Evolutionary conservation across 2,888 invertebrate genomes (phyloP), one percentile per base, ranked within the genome.

Genomic region (Priocnemis perturbator): DNA sequence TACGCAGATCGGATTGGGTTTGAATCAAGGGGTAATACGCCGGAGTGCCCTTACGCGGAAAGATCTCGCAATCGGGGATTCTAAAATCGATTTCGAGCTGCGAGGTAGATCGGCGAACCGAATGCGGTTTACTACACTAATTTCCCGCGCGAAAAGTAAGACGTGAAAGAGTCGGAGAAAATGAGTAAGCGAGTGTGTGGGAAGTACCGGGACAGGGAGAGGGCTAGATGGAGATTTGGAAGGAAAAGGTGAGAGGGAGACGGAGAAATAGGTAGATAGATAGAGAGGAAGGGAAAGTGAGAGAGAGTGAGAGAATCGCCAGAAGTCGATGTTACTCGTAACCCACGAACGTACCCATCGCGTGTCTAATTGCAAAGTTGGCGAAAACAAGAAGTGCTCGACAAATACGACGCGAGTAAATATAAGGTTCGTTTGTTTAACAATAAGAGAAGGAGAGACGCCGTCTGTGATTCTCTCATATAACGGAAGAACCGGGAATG

Each of bases 301-400:
- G 69, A n/a, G n/a, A n/a, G n/a, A n/a, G n/a, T n/a, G 74, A 68
- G 74, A 77, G 37, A 37, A 37, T 1, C 7, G 7, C 4, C 37
- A 37, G 74, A 70, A 71, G 67, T 64, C 70, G 74, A 76, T 78
- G 72, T 76, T 76, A 71, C 71, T 55, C 58, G 68, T 56, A 66
- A 73, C 60, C 64, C 67, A 69, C 47, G 53, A 14, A 50, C 69
- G 66, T 76, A 70, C 68, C 64, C 60, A 68, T 67, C 78, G 76
- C 76, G 71, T 81, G 81, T 83, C 84, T 87, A 87, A 87, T 87
- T 86, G 85, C 83, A 78, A 86, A 86, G 84, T 84, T 81, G 82
- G 79, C 78, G 83, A 85, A 86, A 87, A 87, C 83, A 84, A 83
- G 82, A 81, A 85, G 82, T 84, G 84, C 84, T 85, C 78, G 81